Conservation (phyloP, 2,888 invertebrate species). For the Eupithecia tripunctaria region DNA sequence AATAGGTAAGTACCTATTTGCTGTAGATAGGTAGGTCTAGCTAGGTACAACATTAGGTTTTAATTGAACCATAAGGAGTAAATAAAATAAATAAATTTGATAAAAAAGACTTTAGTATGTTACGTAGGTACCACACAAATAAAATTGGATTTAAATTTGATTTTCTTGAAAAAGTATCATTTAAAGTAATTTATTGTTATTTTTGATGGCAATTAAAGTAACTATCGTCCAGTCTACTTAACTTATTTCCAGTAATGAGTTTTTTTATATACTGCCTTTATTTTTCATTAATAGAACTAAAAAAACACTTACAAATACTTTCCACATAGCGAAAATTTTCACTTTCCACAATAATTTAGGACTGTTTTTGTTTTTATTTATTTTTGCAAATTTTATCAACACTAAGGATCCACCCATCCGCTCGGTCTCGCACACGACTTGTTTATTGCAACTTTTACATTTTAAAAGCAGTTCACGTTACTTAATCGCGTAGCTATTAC, state of each 20-base stretch:
- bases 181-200: too few relatives aligned
- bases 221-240: too few relatives aligned
- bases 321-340: slow-evolving; percentile 48
- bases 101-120: too few relatives aligned
- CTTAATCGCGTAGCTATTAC: slow-evolving; percentile 43
- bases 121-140: too few relatives aligned
- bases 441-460: slow-evolving; percentile 73
- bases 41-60: too few relatives aligned
- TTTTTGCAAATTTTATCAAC: neutral
- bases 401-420: slow-evolving; percentile 25
- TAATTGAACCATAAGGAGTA: too few relatives aligned
- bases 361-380: neutral
- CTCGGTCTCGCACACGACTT: slow-evolving; percentile 47
- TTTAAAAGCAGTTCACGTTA: slow-evolving; percentile 68
- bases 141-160: too few relatives aligned
- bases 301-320: slow-evolving; percentile 59
- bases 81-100: too few relatives aligned
- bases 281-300: neutral
- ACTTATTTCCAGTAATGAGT: neutral
- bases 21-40: too few relatives aligned
- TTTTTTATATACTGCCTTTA: neutral
- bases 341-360: neutral
- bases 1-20: too few relatives aligned
- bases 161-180: too few relatives aligned
- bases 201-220: too few relatives aligned